Conservation (phyloP, 2,797 vertebrate species). For the Siniperca undulata region DNA sequence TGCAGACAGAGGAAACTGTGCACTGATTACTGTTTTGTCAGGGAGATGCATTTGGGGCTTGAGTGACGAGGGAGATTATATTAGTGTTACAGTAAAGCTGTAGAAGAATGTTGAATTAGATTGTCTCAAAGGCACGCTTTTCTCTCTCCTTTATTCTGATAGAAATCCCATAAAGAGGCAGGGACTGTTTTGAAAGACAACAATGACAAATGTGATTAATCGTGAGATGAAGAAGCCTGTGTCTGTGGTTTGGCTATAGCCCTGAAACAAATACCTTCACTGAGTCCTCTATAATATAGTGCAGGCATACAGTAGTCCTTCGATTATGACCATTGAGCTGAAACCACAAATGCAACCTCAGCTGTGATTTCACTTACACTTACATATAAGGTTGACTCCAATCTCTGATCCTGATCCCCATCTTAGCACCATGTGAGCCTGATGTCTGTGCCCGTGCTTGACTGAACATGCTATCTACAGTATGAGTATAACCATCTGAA, state of each 20-base stretch:
- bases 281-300: not conserved
- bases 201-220: slow-evolving; percentile 56
- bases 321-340: not conserved
- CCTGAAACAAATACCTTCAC: slow-evolving; percentile 13
- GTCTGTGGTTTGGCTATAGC: not conserved
- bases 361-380: slow-evolving; percentile 13
- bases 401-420: not conserved
- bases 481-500: slow-evolving; percentile 16
- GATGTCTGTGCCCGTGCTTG: slow-evolving; percentile 8
- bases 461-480: slow-evolving; percentile 15
- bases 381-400: not conserved
- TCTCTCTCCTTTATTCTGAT: slow-evolving; percentile 28
- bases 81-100: slow-evolving; percentile 46
- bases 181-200: slow-evolving; percentile 41
- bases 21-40: slow-evolving; percentile 59
- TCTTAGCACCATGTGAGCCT: not conserved
- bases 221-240: slow-evolving; percentile 27
- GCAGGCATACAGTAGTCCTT: not conserved
- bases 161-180: slow-evolving; percentile 40
- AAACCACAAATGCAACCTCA: not conserved
- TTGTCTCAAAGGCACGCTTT: slow-evolving; percentile 38
- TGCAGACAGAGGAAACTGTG: slow-evolving; percentile 31
- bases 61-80: slow-evolving; percentile 48
- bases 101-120: slow-evolving; percentile 40
- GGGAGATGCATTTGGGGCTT: slow-evolving; percentile 32